Base-by-base conservation (phyloP, 2,888 invertebrate genomes). In the Drosophila eohydei region DNA sequence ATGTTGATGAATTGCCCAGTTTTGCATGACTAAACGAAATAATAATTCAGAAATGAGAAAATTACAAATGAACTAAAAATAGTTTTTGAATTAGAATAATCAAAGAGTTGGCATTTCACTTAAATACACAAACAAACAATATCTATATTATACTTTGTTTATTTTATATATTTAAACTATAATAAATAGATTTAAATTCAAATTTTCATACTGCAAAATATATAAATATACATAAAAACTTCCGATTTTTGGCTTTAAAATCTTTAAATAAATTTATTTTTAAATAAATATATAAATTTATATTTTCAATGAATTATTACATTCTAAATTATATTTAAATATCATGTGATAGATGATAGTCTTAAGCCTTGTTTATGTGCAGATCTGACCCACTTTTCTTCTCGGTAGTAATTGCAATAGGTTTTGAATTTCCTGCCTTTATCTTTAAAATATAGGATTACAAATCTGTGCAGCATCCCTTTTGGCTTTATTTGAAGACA, bases 1-100 rank as follows among this genome's bases (percentile, higher is more conserved):
- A 48, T 41, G 55, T 65, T 76, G 77, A 76, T 76, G 77, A 72
- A 76, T 76, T 72, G 72, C 68, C 52, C 58, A 62, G 48, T 68
- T 76, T 74, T 61, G 64, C 77, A 72, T 76, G 68, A 76, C 77
- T 52, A 57, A 77, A 64, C 58, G 43, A 46, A 76, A 72, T 63
- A 48, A 63, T 60, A 21, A 32, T n/a, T 44, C 44, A 48, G 58
- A 63, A 76, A 68, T 61, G 55, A 56, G 43, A 46, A 38, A 11
- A 54, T 63, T 52, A 30, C 26, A 40, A 59, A 65, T 38, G 2
- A 43, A 2, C 52, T 26, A 26, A 26, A 52, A 52, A 11, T 34
- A 16, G 14, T 8, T 38, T 38, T 9, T 16, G 7, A 21, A 2
- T 7, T 32, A 21, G 12, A 16, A 34, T 30, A 50, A 50, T 32